A percentile compares a stretch with the other conserved stretches of the same genome.
phyloP scores from a whole-genome alignment of 2,888 invertebrate genomes.

The Spisula subtruncata region DNA sequence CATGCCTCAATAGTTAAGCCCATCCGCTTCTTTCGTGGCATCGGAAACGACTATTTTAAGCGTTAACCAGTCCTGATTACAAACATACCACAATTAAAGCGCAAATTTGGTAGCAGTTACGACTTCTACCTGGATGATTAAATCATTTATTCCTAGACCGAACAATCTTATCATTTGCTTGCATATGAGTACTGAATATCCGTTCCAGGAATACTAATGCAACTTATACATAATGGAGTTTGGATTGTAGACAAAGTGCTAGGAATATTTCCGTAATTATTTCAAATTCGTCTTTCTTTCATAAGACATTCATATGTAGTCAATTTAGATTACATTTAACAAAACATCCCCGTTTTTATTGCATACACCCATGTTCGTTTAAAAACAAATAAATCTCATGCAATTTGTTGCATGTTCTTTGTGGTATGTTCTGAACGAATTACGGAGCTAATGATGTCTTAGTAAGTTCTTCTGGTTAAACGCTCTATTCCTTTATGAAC shows the following conservation, averaged over 20 bases:
- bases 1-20: too few species aligned
- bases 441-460: neutral
- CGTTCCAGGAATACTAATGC: too few species aligned
- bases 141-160: neutral
- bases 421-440: neutral
- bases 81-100: too few species aligned
- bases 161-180: neutral
- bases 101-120: too few species aligned
- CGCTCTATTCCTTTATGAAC: neutral
- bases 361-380: neutral
- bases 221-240: neutral
- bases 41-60: too few species aligned
- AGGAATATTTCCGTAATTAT: neutral
- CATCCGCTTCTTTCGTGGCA: too few species aligned
- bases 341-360: neutral
- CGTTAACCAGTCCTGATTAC: too few species aligned
- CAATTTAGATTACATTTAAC: neutral
- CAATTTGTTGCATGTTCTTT: neutral
- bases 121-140: too few species aligned
- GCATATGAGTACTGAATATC: too few species aligned
- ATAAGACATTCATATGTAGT: neutral
- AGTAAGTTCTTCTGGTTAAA: neutral
- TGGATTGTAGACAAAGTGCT: neutral
- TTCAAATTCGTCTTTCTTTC: neutral
- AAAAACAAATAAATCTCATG: slow-evolving; percentile 9